Evolutionary conservation across 2,888 invertebrate species (phyloP), one percentile per base, ranked within the genome.

Genomic region (Gordius sp.): DNA sequence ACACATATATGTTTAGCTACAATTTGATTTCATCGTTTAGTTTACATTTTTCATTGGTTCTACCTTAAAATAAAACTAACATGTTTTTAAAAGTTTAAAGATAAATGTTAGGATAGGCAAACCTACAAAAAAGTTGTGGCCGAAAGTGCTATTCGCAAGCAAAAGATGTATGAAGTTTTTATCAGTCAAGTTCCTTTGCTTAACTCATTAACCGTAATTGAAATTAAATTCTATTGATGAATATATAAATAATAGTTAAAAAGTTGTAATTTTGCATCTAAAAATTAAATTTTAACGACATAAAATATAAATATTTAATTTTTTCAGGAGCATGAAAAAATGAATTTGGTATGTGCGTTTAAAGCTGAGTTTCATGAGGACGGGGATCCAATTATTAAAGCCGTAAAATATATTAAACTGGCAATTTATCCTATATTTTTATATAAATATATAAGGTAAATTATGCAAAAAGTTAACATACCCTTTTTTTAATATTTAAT

Each of bases 91-190:
- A n/a, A n/a, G n/a, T n/a, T 86, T 59, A 89, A 89, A 69, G 87
- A 93, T 0, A 91, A 67, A 28, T 91, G 93, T 26, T 89, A 85
- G 56, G 77, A 74, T 0, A 82, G 74, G 93, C 93, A 93, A 2
- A 93, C 86, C 33, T 93, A 70, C 16, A 97, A 73, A 57, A 87
- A 81, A 55, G 82, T 76, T 64, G 89, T 91, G 0, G 91, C 87
- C 62, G 86, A 87, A 54, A 89, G 89, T 0, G 86, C 47, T 23
- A 47, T 47, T 23, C 8, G 47, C 4, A 47, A 47, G 23, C 47
- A 47, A 47, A 47, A 47, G 16, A 18, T 47, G 47, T 47, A 47
- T 23, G 47, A 47, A 47, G 47, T 18, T 47, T 47, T 47, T 20
- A 47, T 47, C 23, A 47, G 20, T 20, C 8, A 20, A 20, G 47